These are phyloP conservation scores for Uloborus plumipes DNA, from an alignment of 2,888 invertebrate genomes.

Conservation along the genomic window DNA sequence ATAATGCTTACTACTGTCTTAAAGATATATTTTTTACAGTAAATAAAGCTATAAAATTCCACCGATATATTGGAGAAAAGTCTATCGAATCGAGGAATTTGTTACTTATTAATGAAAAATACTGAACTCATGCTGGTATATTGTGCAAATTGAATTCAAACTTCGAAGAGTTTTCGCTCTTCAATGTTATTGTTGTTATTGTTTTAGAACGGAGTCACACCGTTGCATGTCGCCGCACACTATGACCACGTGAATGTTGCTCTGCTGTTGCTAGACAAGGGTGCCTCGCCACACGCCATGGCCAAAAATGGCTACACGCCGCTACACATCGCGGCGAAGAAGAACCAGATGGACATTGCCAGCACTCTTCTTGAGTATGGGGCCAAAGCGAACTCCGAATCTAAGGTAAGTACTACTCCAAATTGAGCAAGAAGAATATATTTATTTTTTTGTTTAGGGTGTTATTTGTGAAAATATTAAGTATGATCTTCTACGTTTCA, in stretches of 20 bases:
- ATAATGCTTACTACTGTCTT: no score
- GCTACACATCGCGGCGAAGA: constrained; percentile 97
- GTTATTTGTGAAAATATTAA: no score
- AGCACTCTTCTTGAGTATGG: constrained; percentile 95
- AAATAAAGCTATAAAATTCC: no score
- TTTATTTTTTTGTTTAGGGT: no score
- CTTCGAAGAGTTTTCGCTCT: background rate
- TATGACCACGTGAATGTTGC: constrained; percentile 97
- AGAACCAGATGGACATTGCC: constrained; percentile 83
- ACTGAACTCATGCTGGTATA: background rate
- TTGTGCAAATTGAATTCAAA: background rate
- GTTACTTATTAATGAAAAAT: background rate
- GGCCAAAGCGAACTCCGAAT: constrained; percentile 94
- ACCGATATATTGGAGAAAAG: no score
- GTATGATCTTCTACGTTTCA: no score
- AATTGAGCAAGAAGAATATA: no score
- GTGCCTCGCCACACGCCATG: constrained; percentile 95
- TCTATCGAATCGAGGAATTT: no score
- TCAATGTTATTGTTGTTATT: background rate
- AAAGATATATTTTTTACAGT: no score
- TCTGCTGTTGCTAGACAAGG: constrained; percentile 90
- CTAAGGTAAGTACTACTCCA: constrained; percentile 75
- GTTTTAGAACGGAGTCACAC: constrained; percentile 90
- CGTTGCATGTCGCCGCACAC: constrained; percentile 97
- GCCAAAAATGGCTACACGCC: constrained; percentile 99